Percentiles rank a stretch among this genome's conserved stretches.
These are phyloP conservation scores for Nematopogon swammerdamellus DNA, from an alignment of 2,888 invertebrate genomes.

Conservation along the genomic window DNA sequence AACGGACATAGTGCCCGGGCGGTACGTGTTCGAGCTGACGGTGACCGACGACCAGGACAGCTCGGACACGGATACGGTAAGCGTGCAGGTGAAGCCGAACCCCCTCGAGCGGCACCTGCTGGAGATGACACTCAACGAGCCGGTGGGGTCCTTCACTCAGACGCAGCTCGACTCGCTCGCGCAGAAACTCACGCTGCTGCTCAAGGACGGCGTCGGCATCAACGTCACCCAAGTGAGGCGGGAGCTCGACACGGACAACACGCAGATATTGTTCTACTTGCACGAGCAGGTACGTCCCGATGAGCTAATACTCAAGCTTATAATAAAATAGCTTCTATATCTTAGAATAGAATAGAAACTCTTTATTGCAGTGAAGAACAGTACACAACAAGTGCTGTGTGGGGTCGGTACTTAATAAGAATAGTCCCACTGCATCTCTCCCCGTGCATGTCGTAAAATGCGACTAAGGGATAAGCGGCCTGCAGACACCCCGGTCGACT, in stretches of 20 bases:
- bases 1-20: constrained; percentile 81
- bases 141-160: constrained; percentile 53
- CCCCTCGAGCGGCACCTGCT: constrained; percentile 72
- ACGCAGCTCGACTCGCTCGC: constrained; percentile 71
- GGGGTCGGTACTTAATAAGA: too few species aligned
- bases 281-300: constrained; percentile 45
- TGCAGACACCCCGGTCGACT: too few species aligned
- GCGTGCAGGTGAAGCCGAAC: constrained; percentile 76
- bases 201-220: constrained; percentile 69
- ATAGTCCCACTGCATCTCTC: too few species aligned
- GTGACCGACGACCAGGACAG: constrained; percentile 90
- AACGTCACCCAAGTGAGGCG: constrained; percentile 55
- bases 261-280: constrained; percentile 67
- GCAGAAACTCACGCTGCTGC: constrained; percentile 74
- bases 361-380: too few species aligned
- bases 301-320: too few species aligned
- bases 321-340: too few species aligned
- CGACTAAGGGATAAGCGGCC: too few species aligned
- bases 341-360: too few species aligned
- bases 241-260: constrained; percentile 60
- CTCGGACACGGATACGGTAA: constrained; percentile 76
- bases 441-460: too few species aligned
- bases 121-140: constrained; percentile 77
- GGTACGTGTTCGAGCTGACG: constrained; percentile 85
- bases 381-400: too few species aligned